Evolutionary conservation across 2,113 vertebrate genomes (phyloP), one percentile per base, ranked within the genome.

Genomic region (Notothenia rossii): DNA sequence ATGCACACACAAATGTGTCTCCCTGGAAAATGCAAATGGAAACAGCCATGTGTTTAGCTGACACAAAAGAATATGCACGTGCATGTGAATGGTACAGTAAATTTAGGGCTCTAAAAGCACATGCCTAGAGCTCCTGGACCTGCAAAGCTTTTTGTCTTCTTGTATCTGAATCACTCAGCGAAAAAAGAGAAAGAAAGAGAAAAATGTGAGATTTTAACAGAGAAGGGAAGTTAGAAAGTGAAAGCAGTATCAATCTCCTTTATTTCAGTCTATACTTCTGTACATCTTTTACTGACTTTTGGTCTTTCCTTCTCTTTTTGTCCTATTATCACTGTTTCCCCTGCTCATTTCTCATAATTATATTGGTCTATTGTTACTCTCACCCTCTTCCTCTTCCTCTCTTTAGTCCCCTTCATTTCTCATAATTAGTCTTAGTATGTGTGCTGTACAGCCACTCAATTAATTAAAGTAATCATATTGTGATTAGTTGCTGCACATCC

Each of bases 391-490:
- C 43, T 49, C 45, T 54, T 36, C 67, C n/a, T 33, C 46, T 51
- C 54, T 70, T 14, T 63, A 43, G 5, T 20, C 36, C 14, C 29
- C n/a, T 43, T 43, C 15, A 53, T 69, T 76, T 68, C 62, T 67
- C 65, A 70, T 86, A 84, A 90, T 91, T 82, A 87, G 67, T 75
- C 89, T 89, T 88, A 88, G 75, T 71, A 75, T 65, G 56, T 73
- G 78, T 71, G 73, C 22, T n/a, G 69, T 64, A 71, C 56, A 68
- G 70, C 72, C 67, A 25, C 62, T 67, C 90, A 87, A 92, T 90
- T 89, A 90, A 88, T 88, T 81, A 63, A 86, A 87, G 83, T 81
- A 86, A 71, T 66, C 88, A 89, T 92, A 82, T 86, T 65, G 88
- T 85, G 75, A 90, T 90, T 88, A 85, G 86, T 83, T 64, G 66